Evolutionary conservation across 2,888 invertebrate species (phyloP).

Genomic region (Pasiphila rectangulata): DNA sequence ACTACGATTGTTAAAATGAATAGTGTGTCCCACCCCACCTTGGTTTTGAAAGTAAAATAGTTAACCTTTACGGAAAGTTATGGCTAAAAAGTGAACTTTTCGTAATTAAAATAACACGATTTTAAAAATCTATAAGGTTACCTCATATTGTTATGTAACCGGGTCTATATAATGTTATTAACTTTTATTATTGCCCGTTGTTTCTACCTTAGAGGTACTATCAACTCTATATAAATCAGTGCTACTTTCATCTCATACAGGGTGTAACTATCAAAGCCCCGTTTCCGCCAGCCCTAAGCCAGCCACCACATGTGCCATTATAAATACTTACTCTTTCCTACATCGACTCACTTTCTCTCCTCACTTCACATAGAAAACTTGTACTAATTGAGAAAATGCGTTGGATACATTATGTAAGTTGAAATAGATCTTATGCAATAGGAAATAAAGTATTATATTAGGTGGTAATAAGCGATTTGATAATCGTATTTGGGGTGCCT

Average conservation of each 20-base stretch:
- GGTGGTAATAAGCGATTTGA: background rate
- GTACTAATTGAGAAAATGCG: constrained; percentile 46
- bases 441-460: no score
- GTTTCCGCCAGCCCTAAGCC: constrained; percentile 45
- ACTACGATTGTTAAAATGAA: no score
- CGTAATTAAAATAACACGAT: no score
- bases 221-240: constrained; percentile 42
- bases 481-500: background rate
- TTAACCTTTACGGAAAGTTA: no score
- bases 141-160: no score
- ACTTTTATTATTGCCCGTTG: no score
- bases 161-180: no score
- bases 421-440: constrained; percentile 1
- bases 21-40: no score
- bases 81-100: no score
- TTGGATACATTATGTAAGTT: constrained; percentile 55
- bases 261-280: constrained; percentile 40
- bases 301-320: constrained; percentile 30
- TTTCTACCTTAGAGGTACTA: no score
- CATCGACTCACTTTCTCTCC: constrained; percentile 54
- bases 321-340: constrained; percentile 32
- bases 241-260: constrained; percentile 49
- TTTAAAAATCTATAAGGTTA: no score
- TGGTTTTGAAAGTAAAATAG: no score
- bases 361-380: constrained; percentile 35